Percentiles rank a stretch among this genome's conserved stretches.
Evolutionary conservation across 2,113 vertebrate genomes (phyloP).

Genomic region (Boulengeromyrus knoepffleri): DNA sequence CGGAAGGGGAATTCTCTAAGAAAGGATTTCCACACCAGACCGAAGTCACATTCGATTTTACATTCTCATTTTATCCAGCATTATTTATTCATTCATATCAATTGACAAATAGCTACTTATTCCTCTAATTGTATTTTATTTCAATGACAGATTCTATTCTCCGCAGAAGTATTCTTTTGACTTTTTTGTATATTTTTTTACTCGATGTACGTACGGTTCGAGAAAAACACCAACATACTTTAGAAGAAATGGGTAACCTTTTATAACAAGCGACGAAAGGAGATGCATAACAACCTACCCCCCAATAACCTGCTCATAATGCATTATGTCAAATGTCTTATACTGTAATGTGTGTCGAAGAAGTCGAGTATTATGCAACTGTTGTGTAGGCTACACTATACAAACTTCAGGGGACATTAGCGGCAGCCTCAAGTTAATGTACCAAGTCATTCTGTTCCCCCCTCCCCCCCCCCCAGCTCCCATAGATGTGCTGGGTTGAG

Average conservation of each 20-base stretch:
- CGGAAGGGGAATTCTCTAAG: neutral
- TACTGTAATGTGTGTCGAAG: neutral
- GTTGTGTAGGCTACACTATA: neutral
- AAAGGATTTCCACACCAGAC: neutral
- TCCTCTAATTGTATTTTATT: neutral
- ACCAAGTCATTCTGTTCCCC: neutral
- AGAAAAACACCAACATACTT: neutral
- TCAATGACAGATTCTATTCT: neutral
- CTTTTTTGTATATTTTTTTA: slow-evolving; percentile 11
- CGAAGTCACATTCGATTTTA: neutral
- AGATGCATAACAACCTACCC: neutral
- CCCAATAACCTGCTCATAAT: neutral
- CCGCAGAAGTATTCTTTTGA: neutral
- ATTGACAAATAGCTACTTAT: neutral
- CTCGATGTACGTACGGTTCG: neutral
- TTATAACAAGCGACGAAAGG: neutral
- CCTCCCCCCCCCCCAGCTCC: neutral
- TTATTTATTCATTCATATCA: neutral
- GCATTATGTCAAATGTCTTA: neutral
- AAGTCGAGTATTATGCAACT: neutral
- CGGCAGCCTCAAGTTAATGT: neutral
- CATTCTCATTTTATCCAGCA: neutral
- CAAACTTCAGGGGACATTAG: neutral
- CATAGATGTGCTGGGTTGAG: neutral
- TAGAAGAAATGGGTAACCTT: neutral